Evolutionary conservation across 2,113 vertebrate genomes (phyloP), one percentile per base, ranked within the genome.

Genomic region (Turdus rufiventris): DNA sequence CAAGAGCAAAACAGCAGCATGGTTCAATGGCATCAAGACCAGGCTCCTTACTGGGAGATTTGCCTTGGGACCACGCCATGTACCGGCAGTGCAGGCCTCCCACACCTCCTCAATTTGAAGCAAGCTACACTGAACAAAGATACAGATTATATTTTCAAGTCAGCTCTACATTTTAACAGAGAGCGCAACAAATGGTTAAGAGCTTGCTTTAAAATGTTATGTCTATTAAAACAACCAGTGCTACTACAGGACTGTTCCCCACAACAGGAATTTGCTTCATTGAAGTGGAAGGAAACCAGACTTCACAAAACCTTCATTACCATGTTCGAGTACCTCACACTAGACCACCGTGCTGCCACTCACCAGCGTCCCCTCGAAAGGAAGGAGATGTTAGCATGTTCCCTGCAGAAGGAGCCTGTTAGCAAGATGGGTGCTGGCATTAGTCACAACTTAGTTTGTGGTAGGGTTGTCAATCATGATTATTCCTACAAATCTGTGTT

Each of bases 201-300:
- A 67, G 28, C 57, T 93, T 65, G n/a, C 36, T 88, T 90, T 93
- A 45, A 84, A 94, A 43, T 57, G 51, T 7, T 76, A 57, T 20
- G 43, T 67, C 85, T 73, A 29, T 65, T 86, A 74, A 90, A 95
- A 60, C 40, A 77, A 60, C 5, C 18, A n/a, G 2, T 58, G 45
- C 94, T 94, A 91, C n/a, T 56, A 47, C 18, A 17, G 42, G 33
- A 45, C 42, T 71, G 47, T 66, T 84, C 56, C 75, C 43, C 7
- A 1, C 33, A 67, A 71, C 48, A 63, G 38, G 56, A 89, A 86
- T 72, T 88, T 3, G 1, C 28, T 91, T 80, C 28, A 17, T 1
- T 88, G 70, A 87, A 84, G 29, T 76, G 18, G 68, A 94, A 95
- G 51, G 61, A 93, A 95, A 94, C 38, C 28, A 91, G 85, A 57